phyloP scores from a whole-genome alignment of 2,888 invertebrate genomes.

The Cyaniris semiargus region DNA sequence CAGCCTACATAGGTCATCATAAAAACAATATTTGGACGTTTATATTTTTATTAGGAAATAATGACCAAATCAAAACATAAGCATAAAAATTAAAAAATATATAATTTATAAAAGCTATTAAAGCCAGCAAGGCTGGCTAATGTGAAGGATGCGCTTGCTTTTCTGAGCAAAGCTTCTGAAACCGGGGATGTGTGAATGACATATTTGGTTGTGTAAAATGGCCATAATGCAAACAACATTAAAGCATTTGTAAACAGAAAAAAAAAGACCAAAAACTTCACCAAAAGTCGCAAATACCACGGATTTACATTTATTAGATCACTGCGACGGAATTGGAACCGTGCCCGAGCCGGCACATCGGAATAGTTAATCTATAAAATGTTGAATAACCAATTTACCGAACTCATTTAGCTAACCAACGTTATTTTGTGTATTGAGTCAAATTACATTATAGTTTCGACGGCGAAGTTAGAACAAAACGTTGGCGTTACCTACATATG shows the following conservation, averaged over 20 bases:
- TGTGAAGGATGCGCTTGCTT: no score
- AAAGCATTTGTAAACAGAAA: background rate
- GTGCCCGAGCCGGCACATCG: background rate
- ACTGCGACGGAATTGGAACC: conserved; percentile 9
- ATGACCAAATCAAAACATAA: no score
- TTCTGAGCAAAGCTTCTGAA: no score
- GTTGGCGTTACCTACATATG: no score
- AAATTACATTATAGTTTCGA: background rate
- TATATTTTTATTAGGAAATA: no score
- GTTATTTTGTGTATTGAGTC: background rate
- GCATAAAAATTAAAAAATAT: no score
- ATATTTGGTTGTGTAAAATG: no score
- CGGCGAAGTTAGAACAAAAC: background rate
- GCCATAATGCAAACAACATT: background rate
- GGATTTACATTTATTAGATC: conserved; percentile 4
- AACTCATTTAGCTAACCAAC: background rate
- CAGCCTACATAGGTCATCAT: no score
- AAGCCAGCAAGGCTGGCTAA: no score
- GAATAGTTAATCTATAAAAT: conserved; percentile 4
- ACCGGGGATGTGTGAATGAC: no score
- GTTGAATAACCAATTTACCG: conserved; percentile 12
- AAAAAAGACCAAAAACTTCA: background rate
- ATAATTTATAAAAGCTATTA: no score
- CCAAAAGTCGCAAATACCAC: background rate
- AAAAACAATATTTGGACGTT: no score